Percentiles rank a stretch among this genome's conserved stretches.
Conservation (phyloP, 2,888 invertebrate genomes). For the Cryptus viduatorius region DNA sequence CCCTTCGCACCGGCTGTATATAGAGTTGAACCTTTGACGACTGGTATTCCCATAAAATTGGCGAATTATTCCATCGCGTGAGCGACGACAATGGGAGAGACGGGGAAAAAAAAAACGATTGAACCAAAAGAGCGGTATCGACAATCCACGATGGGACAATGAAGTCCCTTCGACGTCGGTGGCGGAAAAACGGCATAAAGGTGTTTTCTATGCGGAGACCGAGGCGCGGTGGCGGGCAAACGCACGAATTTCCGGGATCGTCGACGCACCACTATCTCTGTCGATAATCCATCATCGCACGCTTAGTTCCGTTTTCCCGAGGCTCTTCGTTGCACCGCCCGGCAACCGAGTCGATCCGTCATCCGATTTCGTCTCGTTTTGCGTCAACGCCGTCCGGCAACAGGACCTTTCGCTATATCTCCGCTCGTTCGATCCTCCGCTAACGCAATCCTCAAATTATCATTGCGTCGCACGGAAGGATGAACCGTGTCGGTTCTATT, state of each 20-base stretch:
- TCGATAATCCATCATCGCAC: slow-evolving; percentile 83
- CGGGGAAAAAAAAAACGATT: slow-evolving; percentile 65
- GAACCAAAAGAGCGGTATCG: slow-evolving; percentile 41
- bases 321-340: slow-evolving; percentile 46
- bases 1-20: slow-evolving; percentile 6
- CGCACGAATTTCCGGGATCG: slow-evolving; percentile 57
- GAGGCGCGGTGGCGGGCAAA: slow-evolving; percentile 48
- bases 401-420: slow-evolving; percentile 57
- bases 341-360: slow-evolving; percentile 81
- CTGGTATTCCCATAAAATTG: slow-evolving; percentile 78
- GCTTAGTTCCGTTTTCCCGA: slow-evolving; percentile 77
- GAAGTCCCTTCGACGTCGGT: slow-evolving; percentile 61
- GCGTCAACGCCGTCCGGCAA: slow-evolving; percentile 73
- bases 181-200: slow-evolving; percentile 69
- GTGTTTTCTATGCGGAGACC: slow-evolving; percentile 62
- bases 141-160: slow-evolving; percentile 70
- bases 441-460: slow-evolving; percentile 52
- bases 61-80: slow-evolving; percentile 76
- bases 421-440: slow-evolving; percentile 49
- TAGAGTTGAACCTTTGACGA: slow-evolving; percentile 49
- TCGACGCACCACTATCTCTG: slow-evolving; percentile 70
- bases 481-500: slow-evolving; percentile 37
- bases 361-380: slow-evolving; percentile 80
- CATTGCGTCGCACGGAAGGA: slow-evolving; percentile 45
- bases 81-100: slow-evolving; percentile 71